Conservation (phyloP, 1,140 invertebrate genomes). For the Zaprionus davidi region DNA sequence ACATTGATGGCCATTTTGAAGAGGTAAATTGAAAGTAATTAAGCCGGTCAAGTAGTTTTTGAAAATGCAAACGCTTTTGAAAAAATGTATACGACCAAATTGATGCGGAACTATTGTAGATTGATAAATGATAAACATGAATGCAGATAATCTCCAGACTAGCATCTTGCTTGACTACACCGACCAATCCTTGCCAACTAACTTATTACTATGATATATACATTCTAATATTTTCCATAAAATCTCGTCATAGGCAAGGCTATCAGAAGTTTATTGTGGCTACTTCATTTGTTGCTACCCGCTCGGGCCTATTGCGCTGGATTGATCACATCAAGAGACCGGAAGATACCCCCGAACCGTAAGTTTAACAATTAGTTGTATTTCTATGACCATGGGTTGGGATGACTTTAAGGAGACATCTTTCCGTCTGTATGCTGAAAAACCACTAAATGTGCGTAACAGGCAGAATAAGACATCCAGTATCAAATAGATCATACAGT, state of each 20-base stretch:
- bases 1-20: slow-evolving; percentile 93
- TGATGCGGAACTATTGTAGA: background rate
- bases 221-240: slow-evolving; percentile 33
- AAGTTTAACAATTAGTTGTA: slow-evolving; percentile 53
- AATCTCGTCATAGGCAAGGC: slow-evolving; percentile 89
- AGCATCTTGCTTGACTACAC: background rate
- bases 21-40: slow-evolving; percentile 87
- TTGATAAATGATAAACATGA: background rate
- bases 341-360: slow-evolving; percentile 88
- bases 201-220: background rate
- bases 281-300: slow-evolving; percentile 94
- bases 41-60: slow-evolving; percentile 53
- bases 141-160: background rate
- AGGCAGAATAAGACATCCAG: too few species aligned
- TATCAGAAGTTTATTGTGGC: slow-evolving; percentile 93
- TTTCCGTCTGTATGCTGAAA: too few species aligned
- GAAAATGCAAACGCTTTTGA: slow-evolving; percentile 49
- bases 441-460: too few species aligned
- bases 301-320: slow-evolving; percentile 94
- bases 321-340: slow-evolving; percentile 87
- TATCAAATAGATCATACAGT: too few species aligned
- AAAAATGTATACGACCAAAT: background rate
- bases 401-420: too few species aligned
- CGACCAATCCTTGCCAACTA: background rate
- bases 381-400: background rate